Conservation (phyloP, 2,888 invertebrate genomes). For the Argynnis bischoffii region DNA sequence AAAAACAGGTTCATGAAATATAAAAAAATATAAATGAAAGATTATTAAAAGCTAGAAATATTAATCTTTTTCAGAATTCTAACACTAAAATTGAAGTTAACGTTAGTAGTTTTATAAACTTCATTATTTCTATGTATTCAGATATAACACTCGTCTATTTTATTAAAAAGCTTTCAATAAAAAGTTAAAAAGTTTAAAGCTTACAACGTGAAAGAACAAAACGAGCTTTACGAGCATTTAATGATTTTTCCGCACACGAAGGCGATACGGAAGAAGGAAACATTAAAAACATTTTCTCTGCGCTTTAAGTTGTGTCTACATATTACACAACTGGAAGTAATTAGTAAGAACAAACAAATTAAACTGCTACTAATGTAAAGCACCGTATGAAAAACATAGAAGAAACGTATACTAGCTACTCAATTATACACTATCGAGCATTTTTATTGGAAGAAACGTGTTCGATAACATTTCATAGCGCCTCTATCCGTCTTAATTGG, state of each 20-base stretch:
- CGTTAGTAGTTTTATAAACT: neutral
- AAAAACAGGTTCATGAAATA: too few relatives aligned
- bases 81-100: neutral
- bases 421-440: too few relatives aligned
- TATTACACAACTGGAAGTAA: slow-evolving; percentile 16
- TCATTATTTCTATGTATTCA: slow-evolving; percentile 2
- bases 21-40: too few relatives aligned
- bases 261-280: slow-evolving; percentile 19
- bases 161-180: slow-evolving; percentile 18
- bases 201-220: slow-evolving; percentile 23
- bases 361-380: neutral
- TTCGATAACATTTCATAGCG: too few relatives aligned
- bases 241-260: slow-evolving; percentile 22
- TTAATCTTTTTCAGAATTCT: too few relatives aligned
- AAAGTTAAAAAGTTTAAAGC: slow-evolving; percentile 17
- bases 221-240: slow-evolving; percentile 24
- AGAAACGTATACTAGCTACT: too few relatives aligned
- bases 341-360: slow-evolving; percentile 8
- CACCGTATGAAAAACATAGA: neutral
- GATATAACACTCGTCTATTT: slow-evolving; percentile 1
- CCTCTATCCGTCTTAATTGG: too few relatives aligned
- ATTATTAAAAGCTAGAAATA: too few relatives aligned
- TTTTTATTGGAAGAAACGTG: too few relatives aligned
- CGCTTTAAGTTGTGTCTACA: slow-evolving; percentile 13
- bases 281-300: slow-evolving; percentile 20